Evolutionary conservation across 2,888 invertebrate genomes (phyloP), one percentile per base, ranked within the genome.

Genomic region (Priocnemis perturbator): DNA sequence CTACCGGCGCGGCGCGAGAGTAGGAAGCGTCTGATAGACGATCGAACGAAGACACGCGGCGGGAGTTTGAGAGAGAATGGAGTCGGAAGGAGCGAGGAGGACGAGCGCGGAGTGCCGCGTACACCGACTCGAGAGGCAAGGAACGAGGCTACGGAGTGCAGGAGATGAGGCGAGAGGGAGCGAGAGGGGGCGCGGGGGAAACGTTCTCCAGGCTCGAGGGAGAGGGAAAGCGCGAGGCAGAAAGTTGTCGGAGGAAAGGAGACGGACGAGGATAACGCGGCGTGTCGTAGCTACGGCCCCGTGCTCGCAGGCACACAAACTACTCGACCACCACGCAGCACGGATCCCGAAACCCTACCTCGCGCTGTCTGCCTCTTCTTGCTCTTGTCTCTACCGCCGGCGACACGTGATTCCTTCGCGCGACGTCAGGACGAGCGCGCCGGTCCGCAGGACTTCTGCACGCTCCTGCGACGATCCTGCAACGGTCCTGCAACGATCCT

Each of bases 251-350:
- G 47, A 30, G 21, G 60, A 47, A 59, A 5, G 56, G 53, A 65
- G 55, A 45, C 11, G 55, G 30, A 47, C 37, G 17, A 69, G 26
- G 57, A 56, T 74, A 81, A 77, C 64, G 60, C 61, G 30, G 23
- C 73, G 76, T 69, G 80, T 81, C 79, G 81, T 82, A 79, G 79
- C 78, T 76, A 53, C 71, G 68, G 71, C 77, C 26, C 78, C 72
- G 69, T 68, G 78, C 84, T 84, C 82, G 83, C 83, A 77, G 47
- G 87, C 78, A 50, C 88, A 88, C 88, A 88, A 87, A 88, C 87
- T 85, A 88, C 86, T 87, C 86, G 85, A 86, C 88, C 87, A 85
- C 81, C 87, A 85, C 81, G 81, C 85, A 74, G 85, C 81, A 69
- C 85, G 84, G 85, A 88, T 84, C 85, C 37, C 84, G 73, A 83